Evolutionary conservation across 35 echinoderm and acorn worm species (phyloP).

Genomic region (Strongylocentrotus purpuratus): DNA sequence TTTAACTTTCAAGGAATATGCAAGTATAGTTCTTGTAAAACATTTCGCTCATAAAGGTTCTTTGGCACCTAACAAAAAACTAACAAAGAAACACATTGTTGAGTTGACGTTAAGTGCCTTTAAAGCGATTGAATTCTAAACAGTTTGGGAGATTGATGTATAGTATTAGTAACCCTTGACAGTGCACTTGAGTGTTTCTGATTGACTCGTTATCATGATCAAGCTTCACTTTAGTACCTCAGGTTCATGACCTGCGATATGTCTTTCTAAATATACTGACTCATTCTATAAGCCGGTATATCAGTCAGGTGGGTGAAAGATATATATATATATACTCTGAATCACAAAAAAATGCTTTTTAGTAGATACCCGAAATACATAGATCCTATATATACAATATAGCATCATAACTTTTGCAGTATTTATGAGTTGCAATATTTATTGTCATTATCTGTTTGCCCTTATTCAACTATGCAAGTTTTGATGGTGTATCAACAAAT

Average conservation of each 20-base stretch:
- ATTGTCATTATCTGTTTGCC: not conserved
- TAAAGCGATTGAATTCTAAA: not conserved
- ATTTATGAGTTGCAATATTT: not conserved
- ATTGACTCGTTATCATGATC: not conserved
- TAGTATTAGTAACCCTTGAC: not conserved
- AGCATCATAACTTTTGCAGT: too few species aligned
- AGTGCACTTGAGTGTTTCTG: not conserved
- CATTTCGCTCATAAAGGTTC: not conserved
- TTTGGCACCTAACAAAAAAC: not conserved
- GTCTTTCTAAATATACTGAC: not conserved
- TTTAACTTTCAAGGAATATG: not conserved
- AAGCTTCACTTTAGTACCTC: not conserved
- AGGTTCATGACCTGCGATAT: not conserved
- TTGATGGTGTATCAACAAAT: not conserved
- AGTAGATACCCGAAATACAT: too few species aligned
- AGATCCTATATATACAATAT: too few species aligned
- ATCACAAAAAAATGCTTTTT: too few species aligned
- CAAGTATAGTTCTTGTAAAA: not conserved
- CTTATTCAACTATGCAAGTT: too few species aligned
- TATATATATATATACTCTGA: too few species aligned
- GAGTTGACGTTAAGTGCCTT: not conserved
- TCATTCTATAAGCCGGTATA: not conserved
- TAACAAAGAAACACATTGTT: not conserved
- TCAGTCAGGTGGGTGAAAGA: not conserved
- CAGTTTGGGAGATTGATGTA: not conserved